Conservation (phyloP, 1,140 invertebrate genomes). For the Drosophila pectinifera region DNA sequence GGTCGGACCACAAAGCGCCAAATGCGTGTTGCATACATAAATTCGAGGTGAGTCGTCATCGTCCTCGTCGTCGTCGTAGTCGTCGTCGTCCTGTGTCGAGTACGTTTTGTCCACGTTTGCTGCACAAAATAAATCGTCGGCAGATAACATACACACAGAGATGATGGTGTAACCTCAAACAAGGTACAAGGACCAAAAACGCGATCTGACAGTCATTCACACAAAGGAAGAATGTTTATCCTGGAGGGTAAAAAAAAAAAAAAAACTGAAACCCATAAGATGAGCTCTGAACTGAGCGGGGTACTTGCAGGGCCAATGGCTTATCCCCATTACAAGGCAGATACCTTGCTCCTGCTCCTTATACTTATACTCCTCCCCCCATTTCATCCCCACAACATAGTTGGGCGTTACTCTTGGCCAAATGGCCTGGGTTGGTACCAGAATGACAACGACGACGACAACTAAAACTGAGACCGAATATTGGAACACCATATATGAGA, state of each 20-base stretch:
- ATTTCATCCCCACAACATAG: constrained; percentile 10
- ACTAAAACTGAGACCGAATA: constrained; percentile 12
- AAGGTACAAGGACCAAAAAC: constrained; percentile 23
- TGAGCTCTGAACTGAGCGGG: constrained; percentile 1
- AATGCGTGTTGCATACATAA: constrained; percentile 63
- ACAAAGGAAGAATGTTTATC: constrained; percentile 17
- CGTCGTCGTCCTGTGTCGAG: constrained; percentile 7
- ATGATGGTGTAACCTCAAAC: constrained; percentile 13
- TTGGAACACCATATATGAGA: constrained; percentile 8
- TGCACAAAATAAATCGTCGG: constrained; percentile 56
- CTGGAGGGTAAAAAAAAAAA: too few species aligned
- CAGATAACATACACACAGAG: constrained; percentile 12
- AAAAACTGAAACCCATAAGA: constrained; percentile 3
- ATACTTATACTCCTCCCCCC: background rate
- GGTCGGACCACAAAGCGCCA: constrained; percentile 46
- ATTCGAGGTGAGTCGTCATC: constrained; percentile 23
- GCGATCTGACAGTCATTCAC: constrained; percentile 17
- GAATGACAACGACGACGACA: constrained; percentile 18
- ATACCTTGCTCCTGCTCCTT: background rate
- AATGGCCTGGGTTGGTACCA: constrained; percentile 13
- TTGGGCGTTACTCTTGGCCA: constrained; percentile 17
- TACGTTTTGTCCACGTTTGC: constrained; percentile 41
- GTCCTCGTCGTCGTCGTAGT: background rate
- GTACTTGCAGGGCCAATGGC: constrained; percentile 7
- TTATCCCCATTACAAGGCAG: constrained; percentile 5